phyloP scores from a whole-genome alignment of 2,113 vertebrate species.

The Menidia beryllina region DNA sequence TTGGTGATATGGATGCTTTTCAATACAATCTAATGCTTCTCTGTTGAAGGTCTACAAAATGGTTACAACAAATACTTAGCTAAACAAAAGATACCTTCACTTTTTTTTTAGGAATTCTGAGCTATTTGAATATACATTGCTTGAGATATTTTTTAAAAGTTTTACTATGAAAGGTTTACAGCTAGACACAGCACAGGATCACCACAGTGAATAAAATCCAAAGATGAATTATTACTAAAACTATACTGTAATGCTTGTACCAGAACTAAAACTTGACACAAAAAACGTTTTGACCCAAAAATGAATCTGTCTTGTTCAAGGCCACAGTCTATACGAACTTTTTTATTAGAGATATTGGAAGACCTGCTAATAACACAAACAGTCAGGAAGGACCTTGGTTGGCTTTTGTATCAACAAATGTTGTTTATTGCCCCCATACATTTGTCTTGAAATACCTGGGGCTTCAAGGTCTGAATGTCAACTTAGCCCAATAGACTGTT shows the following conservation, averaged over 20 bases:
- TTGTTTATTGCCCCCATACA: conserved; percentile 14
- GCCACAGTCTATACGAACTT: not conserved
- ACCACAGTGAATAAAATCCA: no score
- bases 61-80: not conserved
- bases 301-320: conserved; percentile 1
- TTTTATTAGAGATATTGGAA: not conserved
- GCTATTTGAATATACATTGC: no score
- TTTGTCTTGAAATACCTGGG: not conserved
- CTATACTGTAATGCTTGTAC: no score
- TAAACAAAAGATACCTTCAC: not conserved
- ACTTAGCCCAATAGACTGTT: conserved; percentile 4
- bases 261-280: not conserved
- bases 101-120: not conserved
- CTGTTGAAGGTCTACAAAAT: not conserved
- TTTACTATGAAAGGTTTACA: no score
- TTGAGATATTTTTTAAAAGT: no score
- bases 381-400: not conserved
- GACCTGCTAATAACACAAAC: not conserved
- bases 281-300: not conserved
- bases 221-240: no score
- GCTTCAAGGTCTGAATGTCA: conserved; percentile 1
- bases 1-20: no score
- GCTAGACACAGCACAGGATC: no score
- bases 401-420: not conserved
- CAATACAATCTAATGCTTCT: no score